Evolutionary conservation across 2,888 invertebrate genomes (phyloP), one percentile per base, ranked within the genome.

Genomic region (Cantharis rufa): DNA sequence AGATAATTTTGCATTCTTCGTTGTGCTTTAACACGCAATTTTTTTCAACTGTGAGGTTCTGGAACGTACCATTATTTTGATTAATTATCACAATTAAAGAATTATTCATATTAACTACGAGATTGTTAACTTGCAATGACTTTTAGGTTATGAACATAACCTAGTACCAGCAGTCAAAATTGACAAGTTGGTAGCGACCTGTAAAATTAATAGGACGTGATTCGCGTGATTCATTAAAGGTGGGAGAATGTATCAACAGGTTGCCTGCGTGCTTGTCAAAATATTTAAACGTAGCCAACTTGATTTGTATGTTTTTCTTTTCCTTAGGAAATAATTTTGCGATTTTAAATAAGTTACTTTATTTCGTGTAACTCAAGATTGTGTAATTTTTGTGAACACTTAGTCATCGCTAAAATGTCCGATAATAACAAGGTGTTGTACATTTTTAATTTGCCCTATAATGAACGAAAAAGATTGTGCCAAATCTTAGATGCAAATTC

Each of bases 401-500:
- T 1, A 48, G 1, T 48, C 48, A n/a, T 9, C 13, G n/a, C n/a
- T 48, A 48, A 16, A 66, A 66, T 66, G 64, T 21, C 21, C 1
- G 64, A 18, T 3, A 66, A 66, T 66, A 66, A 66, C 1, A 24
- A 24, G 13, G 64, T 66, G 13, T 21, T 73, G 13, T 94, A 93
- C 84, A 91, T 96, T 83, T 94, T 95, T 85, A 90, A 95, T 80
- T 88, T 97, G 72, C 95, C 96, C 0, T 93, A 92, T 82, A 87
- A 90, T 24, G 92, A 93, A 82, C 90, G 94, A 76, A 91, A 90
- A 78, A 91, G 93, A 82, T 85, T 97, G 62, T 96, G 95, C 84
- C 90, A 92, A 81, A 91, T 96, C 81, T 89, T 97, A 72, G 97
- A 97, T 85, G 91, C 92, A 80, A 92, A 94, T 84, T 92, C 94